Percentiles rank a stretch among this genome's conserved stretches.
phyloP scores from a whole-genome alignment of 1,140 invertebrate species.

The Formica exsecta region DNA sequence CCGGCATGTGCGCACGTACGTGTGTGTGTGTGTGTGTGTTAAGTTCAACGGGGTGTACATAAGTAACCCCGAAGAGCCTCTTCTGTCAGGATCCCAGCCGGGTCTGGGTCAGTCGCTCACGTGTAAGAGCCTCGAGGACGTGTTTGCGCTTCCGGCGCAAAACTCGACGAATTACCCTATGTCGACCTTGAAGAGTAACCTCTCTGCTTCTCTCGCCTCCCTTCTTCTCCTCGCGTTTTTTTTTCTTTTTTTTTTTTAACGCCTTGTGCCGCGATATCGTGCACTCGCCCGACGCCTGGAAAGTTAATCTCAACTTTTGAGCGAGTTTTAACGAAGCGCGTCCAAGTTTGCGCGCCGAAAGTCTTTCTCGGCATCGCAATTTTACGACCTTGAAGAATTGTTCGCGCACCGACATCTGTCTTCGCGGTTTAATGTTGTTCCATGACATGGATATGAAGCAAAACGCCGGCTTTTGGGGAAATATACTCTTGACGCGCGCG shows the following conservation, averaged over 20 bases:
- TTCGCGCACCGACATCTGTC: background rate
- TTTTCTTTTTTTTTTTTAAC: background rate
- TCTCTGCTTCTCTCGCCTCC: too few relatives aligned
- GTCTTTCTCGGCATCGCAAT: slow-evolving; percentile 18
- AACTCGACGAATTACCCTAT: background rate
- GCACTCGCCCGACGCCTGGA: background rate
- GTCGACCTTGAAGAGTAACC: background rate
- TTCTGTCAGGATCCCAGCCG: slow-evolving; percentile 11
- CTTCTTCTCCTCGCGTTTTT: background rate
- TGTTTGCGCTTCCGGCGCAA: slow-evolving; percentile 26
- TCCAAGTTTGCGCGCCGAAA: slow-evolving; percentile 30
- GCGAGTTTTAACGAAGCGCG: slow-evolving; percentile 23
- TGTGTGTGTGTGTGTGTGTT: background rate
- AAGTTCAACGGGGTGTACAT: slow-evolving; percentile 31
- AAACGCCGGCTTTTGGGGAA: background rate
- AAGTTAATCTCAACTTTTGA: slow-evolving; percentile 48
- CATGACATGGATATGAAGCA: slow-evolving; percentile 15
- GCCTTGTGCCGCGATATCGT: background rate
- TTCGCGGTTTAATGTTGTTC: background rate
- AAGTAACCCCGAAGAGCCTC: slow-evolving; percentile 34
- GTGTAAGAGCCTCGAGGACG: background rate
- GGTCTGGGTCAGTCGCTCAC: slow-evolving; percentile 50
- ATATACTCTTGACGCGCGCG: background rate
- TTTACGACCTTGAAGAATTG: slow-evolving; percentile 33
- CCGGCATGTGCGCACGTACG: background rate